phyloP scores from a whole-genome alignment of 1,140 invertebrate genomes.

The Cherax quadricarinatus region DNA sequence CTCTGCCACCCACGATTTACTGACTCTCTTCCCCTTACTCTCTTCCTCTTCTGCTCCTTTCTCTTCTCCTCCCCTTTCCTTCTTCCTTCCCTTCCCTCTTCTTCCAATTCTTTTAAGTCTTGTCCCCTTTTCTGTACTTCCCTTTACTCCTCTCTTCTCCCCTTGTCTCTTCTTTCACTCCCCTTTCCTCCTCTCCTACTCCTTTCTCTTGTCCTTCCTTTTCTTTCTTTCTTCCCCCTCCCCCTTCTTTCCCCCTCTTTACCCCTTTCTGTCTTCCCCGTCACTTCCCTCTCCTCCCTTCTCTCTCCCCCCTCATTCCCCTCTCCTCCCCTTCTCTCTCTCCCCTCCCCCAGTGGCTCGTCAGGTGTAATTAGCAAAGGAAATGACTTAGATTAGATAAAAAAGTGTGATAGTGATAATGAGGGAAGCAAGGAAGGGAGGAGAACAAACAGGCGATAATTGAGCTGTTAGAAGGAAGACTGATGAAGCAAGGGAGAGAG shows the following conservation, averaged over 20 bases:
- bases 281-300: not conserved
- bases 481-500: constrained; percentile 7
- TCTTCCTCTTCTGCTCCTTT: not conserved
- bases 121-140: too few relatives aligned
- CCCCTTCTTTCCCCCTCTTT: too few relatives aligned
- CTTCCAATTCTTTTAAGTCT: too few relatives aligned
- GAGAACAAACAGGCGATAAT: constrained; percentile 44
- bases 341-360: constrained; percentile 4
- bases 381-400: constrained; percentile 62
- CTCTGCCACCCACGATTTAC: too few relatives aligned
- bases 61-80: not conserved
- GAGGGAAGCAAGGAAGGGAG: constrained; percentile 14
- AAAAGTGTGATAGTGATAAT: constrained; percentile 51
- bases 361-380: constrained; percentile 59
- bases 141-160: not conserved
- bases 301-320: not conserved
- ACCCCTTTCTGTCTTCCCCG: not conserved
- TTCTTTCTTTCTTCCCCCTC: too few relatives aligned
- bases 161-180: not conserved
- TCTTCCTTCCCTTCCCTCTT: not conserved
- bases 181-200: not conserved
- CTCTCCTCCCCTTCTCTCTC: not conserved
- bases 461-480: constrained; percentile 28
- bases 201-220: not conserved
- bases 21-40: too few relatives aligned